These are phyloP conservation scores for Bostrychus sinensis DNA, from an alignment of 2,113 vertebrate genomes.

Conservation along the genomic window DNA sequence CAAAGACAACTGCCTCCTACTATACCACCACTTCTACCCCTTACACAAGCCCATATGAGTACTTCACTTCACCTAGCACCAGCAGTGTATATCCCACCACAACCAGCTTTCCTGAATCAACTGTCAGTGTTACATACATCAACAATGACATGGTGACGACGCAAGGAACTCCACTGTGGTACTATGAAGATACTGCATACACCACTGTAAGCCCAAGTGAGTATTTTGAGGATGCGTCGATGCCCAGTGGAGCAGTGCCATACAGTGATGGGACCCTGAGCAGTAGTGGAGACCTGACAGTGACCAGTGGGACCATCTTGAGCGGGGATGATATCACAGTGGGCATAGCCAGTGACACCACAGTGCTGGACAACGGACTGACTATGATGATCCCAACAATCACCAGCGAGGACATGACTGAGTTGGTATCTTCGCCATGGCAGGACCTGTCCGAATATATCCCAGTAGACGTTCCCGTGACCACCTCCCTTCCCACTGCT, in stretches of 20 bases:
- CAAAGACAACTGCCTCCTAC: background rate
- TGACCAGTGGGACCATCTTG: conserved; percentile 39
- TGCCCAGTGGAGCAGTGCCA: conserved; percentile 34
- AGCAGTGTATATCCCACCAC: conserved; percentile 29
- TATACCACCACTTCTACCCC: conserved; percentile 22
- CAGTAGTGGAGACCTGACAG: conserved; percentile 36
- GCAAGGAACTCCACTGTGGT: conserved; percentile 36
- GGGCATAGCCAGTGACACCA: conserved; percentile 42
- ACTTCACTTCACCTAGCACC: conserved; percentile 26
- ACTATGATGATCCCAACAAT: conserved; percentile 56
- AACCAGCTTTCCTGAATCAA: conserved; percentile 20
- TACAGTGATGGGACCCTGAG: conserved; percentile 36
- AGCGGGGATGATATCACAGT: conserved; percentile 38
- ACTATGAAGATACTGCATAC: conserved; percentile 22
- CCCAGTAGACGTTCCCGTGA: conserved; percentile 27
- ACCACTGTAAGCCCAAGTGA: conserved; percentile 4
- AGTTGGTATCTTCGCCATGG: conserved; percentile 56
- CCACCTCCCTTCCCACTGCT: conserved; percentile 23
- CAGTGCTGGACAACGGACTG: conserved; percentile 50
- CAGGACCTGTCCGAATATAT: conserved; percentile 60
- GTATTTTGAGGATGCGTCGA: conserved; percentile 28
- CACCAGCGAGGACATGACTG: conserved; percentile 38
- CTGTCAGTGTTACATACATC: conserved; percentile 30
- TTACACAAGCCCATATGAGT: conserved; percentile 5
- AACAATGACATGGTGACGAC: conserved; percentile 22